Conservation (phyloP, 2,888 invertebrate species). For the Leptinotarsa peninsularis region DNA sequence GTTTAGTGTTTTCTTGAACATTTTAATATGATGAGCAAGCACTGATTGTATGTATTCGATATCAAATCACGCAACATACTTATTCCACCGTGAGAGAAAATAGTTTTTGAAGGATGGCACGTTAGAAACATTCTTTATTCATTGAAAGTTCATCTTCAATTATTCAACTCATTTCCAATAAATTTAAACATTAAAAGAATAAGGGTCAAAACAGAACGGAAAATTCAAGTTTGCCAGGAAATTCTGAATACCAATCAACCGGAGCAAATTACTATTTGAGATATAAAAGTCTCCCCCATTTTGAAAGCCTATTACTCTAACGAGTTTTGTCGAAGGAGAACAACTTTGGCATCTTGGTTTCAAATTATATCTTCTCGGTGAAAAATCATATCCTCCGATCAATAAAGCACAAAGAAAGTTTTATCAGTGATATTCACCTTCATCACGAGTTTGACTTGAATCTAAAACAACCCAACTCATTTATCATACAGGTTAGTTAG, state of each 20-base stretch:
- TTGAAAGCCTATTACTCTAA: not conserved
- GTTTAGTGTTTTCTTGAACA: too few species aligned
- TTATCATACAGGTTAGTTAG: too few species aligned
- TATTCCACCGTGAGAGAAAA: too few species aligned
- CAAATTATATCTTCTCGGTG: not conserved
- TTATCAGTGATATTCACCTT: too few species aligned
- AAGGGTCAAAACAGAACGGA: not conserved
- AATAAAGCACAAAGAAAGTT: too few species aligned
- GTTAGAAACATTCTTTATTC: not conserved
- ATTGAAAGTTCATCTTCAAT: not conserved
- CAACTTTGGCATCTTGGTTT: not conserved
- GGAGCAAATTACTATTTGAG: slow-evolving; percentile 10
- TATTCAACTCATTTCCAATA: not conserved
- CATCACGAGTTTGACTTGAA: too few species aligned
- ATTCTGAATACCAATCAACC: slow-evolving; percentile 10
- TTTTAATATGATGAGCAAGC: too few species aligned
- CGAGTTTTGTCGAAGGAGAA: not conserved
- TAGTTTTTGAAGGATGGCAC: too few species aligned
- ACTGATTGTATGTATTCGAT: too few species aligned
- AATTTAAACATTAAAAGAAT: not conserved
- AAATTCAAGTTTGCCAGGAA: slow-evolving; percentile 5
- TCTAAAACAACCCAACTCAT: too few species aligned
- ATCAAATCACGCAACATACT: too few species aligned
- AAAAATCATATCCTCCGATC: not conserved
- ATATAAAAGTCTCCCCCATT: slow-evolving; percentile 10